Evolutionary conservation across 2,113 vertebrate genomes (phyloP), one percentile per base, ranked within the genome.

Genomic region (Ia io): DNA sequence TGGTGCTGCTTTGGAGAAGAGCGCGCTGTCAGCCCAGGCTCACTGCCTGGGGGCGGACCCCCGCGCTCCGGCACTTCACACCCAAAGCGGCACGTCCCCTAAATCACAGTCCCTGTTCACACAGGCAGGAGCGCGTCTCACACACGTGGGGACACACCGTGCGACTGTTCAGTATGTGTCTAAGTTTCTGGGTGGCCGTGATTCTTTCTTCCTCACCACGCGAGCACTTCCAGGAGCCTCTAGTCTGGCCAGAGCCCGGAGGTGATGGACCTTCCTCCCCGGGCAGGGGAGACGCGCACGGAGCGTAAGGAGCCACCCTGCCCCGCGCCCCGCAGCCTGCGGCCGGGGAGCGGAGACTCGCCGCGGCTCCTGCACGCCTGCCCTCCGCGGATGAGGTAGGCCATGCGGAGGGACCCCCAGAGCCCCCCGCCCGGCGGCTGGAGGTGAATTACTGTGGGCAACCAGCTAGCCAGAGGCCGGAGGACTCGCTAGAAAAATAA

Each of bases 361-460:
- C 73, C 82, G 67, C 73, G 6, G 80, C 63, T n/a, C 35, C 63
- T 25, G 70, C 88, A 16, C 37, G 42, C 18, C 28, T 17, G 42
- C 18, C 28, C 10, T n/a, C 18, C 22, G 16, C 20, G 2, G 13
- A 42, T 1, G 44, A n/a, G 44, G 7, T 1, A 4, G 37, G 4
- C 37, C 37, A 37, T 37, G 37, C 37, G 37, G 37, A 37, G 16
- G 44, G 51, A 28, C 44, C 80, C 20, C 61, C 10, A 17, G 51
- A 7, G 37, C 4, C 51, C 77, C 9, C 9, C 0, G 51, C 25
- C 79, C 40, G 20, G 37, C 73, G 28, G 7, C 51, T 35, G 8
- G 11, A 17, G 28, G 47, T 7, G 37, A 37, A 3, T 35, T 2
- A 0, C 77, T 23, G 13, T 0, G 35, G 28, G 44, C 53, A 22